A percentile compares a stretch with the other conserved stretches of the same genome.
These are phyloP conservation scores for Poecilia picta DNA, from an alignment of 2,797 vertebrate species.

Conservation along the genomic window DNA sequence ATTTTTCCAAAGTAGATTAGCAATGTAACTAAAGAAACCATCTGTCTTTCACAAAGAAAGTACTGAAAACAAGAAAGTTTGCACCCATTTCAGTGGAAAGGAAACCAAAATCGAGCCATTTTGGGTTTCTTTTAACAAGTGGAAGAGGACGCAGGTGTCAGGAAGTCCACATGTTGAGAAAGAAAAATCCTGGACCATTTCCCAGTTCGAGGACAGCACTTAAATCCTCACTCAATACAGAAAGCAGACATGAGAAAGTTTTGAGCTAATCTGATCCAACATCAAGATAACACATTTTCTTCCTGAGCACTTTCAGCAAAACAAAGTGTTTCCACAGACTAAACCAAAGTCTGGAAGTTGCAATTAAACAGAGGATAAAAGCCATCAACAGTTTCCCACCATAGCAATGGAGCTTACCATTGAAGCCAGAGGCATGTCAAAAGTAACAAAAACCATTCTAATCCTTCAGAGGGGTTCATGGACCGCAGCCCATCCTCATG, in stretches of 20 bases:
- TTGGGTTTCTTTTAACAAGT: conserved; percentile 40
- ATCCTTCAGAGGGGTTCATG: conserved; percentile 67
- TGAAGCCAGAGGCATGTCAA: conserved; percentile 82
- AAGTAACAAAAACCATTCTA: conserved; percentile 83
- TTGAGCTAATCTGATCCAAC: conserved; percentile 1
- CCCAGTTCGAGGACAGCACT: neutral
- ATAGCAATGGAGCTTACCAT: conserved; percentile 75
- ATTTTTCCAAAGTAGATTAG: neutral
- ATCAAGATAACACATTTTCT: neutral
- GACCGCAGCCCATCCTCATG: conserved; percentile 66
- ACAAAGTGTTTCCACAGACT: conserved; percentile 1
- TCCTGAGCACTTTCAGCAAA: neutral
- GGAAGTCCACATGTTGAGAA: conserved; percentile 55
- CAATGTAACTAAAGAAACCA: neutral
- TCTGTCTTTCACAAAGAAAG: neutral
- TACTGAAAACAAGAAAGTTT: neutral
- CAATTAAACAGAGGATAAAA: conserved; percentile 15
- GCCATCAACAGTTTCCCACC: conserved; percentile 38
- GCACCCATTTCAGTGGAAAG: conserved; percentile 14
- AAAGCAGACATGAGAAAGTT: neutral
- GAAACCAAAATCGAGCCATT: conserved; percentile 19
- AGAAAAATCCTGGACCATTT: conserved; percentile 27
- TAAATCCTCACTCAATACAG: neutral
- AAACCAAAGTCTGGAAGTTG: conserved; percentile 17
- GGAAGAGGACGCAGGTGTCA: conserved; percentile 71